Percentiles rank a stretch among this genome's conserved stretches.
These are phyloP conservation scores for Aptenodytes forsteri DNA, from an alignment of 2,113 vertebrate species.

Conservation along the genomic window DNA sequence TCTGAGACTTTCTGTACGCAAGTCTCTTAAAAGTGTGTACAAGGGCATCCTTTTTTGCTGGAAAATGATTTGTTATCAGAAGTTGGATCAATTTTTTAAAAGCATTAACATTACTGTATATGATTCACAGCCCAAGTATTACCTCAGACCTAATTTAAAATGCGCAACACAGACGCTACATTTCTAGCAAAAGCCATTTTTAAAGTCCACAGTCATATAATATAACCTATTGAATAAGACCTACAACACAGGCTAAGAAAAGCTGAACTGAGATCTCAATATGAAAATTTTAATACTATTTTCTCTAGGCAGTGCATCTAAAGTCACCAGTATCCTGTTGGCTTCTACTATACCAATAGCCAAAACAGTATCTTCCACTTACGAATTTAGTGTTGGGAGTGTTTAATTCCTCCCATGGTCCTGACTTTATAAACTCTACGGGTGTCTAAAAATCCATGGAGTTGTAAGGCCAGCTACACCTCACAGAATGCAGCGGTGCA, in stretches of 20 bases:
- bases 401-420: background rate
- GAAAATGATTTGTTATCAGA: background rate
- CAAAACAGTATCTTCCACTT: background rate
- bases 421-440: background rate
- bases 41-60: background rate
- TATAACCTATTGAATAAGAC: too few species aligned
- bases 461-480: background rate
- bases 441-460: background rate
- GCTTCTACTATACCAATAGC: background rate
- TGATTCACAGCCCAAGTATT: background rate
- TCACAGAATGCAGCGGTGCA: background rate
- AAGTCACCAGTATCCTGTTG: background rate
- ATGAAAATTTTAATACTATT: background rate
- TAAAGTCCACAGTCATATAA: background rate
- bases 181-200: background rate
- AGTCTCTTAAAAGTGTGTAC: background rate
- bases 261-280: rapidly evolving
- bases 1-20: background rate
- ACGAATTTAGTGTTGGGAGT: background rate
- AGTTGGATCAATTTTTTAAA: background rate
- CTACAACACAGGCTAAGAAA: background rate
- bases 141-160: background rate
- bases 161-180: background rate
- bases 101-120: background rate
- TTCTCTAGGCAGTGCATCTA: background rate